phyloP scores from a whole-genome alignment of 2,113 vertebrate species.

The Varanus komodoensis region DNA sequence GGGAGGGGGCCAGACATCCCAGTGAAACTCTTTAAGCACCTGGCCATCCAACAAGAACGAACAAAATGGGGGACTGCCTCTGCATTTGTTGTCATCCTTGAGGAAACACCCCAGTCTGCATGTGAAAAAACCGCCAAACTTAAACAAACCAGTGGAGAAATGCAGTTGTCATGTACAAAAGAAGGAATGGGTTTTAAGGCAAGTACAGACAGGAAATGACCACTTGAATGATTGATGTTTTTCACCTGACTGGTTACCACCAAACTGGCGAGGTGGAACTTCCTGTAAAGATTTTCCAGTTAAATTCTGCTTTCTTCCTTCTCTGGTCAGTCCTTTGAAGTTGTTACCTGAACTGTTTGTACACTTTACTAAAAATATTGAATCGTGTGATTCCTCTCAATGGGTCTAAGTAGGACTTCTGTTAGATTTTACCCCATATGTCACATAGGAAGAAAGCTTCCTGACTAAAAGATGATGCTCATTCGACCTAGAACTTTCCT shows the following conservation, averaged over 20 bases:
- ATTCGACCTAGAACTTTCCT: not conserved
- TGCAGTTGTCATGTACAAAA: conserved; percentile 57
- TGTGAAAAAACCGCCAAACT: conserved; percentile 73
- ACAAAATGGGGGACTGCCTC: not conserved
- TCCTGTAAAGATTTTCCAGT: conserved; percentile 54
- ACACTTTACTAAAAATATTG: not conserved
- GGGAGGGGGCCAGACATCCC: conserved; percentile 2
- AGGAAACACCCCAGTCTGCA: conserved; percentile 69
- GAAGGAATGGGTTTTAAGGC: conserved; percentile 69
- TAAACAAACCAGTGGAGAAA: conserved; percentile 63
- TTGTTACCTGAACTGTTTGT: not conserved
- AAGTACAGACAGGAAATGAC: conserved; percentile 57
- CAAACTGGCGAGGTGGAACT: conserved; percentile 61
- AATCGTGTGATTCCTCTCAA: not conserved
- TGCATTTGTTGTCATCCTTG: conserved; percentile 58
- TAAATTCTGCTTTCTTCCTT: conserved; percentile 23
- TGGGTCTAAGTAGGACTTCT: too few relatives aligned
- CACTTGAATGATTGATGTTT: conserved; percentile 55
- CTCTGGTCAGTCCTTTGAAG: not conserved
- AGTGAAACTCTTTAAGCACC: conserved; percentile 19
- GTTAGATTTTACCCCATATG: not conserved
- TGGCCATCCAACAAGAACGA: not conserved
- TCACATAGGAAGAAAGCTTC: not conserved
- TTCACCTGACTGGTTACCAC: conserved; percentile 45
- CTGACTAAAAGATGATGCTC: not conserved